A percentile compares a stretch with the other conserved stretches of the same genome.
These are phyloP conservation scores for Drosophila suboccidentalis DNA, from an alignment of 2,888 invertebrate species.

Conservation along the genomic window DNA sequence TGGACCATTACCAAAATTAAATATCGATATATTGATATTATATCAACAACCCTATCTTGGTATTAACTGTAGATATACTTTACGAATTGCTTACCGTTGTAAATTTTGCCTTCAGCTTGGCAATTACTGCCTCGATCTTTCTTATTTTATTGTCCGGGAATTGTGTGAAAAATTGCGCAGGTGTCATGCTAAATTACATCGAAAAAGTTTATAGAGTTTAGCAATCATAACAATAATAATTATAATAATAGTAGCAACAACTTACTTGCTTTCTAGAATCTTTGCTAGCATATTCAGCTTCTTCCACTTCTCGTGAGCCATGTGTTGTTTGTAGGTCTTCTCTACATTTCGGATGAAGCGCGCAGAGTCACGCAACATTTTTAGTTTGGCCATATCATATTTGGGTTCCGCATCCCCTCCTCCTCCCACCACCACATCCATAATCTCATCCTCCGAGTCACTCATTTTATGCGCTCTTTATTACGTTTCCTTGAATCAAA, in stretches of 20 bases:
- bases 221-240: neutral
- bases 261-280: slow-evolving; percentile 72
- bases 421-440: neutral
- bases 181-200: slow-evolving; percentile 17
- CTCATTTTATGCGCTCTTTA: slow-evolving; percentile 5
- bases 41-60: too few species aligned
- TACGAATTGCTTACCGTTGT: slow-evolving; percentile 25
- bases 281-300: slow-evolving; percentile 75
- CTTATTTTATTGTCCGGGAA: slow-evolving; percentile 7
- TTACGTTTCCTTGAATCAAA: neutral
- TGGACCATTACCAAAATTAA: too few species aligned
- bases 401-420: neutral
- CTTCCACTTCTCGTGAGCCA: slow-evolving; percentile 65
- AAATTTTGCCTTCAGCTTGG: slow-evolving; percentile 32
- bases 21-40: too few species aligned
- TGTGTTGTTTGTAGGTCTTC: slow-evolving; percentile 33
- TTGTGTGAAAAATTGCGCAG: slow-evolving; percentile 7
- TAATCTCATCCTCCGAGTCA: slow-evolving; percentile 3
- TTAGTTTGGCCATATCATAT: slow-evolving; percentile 41
- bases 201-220: neutral
- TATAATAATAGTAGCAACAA: neutral
- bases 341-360: slow-evolving; percentile 92
- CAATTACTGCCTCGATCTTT: slow-evolving; percentile 46
- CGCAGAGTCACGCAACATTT: slow-evolving; percentile 87
- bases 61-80: too few species aligned